phyloP scores from a whole-genome alignment of 2,797 vertebrate genomes.

The Enteromius unitaeniatus region DNA sequence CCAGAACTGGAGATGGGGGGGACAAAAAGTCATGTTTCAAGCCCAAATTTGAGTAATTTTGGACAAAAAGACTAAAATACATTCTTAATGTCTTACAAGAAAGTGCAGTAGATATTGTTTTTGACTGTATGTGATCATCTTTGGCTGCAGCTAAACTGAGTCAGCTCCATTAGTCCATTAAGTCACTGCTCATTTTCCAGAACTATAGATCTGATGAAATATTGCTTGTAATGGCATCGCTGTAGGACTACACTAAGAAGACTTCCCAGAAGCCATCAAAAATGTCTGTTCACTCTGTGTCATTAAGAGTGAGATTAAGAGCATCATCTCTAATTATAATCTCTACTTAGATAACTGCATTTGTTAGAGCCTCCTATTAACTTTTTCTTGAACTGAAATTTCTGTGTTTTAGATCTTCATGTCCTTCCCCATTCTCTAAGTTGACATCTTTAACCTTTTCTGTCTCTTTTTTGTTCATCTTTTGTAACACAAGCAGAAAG shows the following conservation, averaged over 20 bases:
- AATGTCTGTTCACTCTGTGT: not conserved
- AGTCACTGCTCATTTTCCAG: constrained; percentile 14
- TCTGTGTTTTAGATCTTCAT: constrained; percentile 34
- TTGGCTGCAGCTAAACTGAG: constrained; percentile 9
- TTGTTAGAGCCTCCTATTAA: not conserved
- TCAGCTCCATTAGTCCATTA: constrained; percentile 45
- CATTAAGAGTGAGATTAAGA: not conserved
- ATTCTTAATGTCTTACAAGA: not conserved
- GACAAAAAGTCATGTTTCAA: not conserved
- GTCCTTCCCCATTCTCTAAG: not conserved
- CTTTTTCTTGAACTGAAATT: constrained; percentile 6
- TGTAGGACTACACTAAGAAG: not conserved
- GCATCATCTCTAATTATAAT: constrained; percentile 5
- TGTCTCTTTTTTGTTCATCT: constrained; percentile 61
- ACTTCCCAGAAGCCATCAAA: constrained; percentile 29
- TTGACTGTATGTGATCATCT: constrained; percentile 10
- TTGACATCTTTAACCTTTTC: not conserved
- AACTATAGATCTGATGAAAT: constrained; percentile 32
- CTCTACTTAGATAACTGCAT: not conserved
- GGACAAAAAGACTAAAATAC: not conserved
- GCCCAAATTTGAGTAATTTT: not conserved
- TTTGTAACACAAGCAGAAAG: constrained; percentile 71
- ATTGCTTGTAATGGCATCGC: constrained; percentile 14
- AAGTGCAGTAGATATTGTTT: not conserved
- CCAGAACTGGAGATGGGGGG: not conserved